Evolutionary conservation across 2,113 vertebrate species (phyloP).

Genomic region (Salvelinus namaycush): DNA sequence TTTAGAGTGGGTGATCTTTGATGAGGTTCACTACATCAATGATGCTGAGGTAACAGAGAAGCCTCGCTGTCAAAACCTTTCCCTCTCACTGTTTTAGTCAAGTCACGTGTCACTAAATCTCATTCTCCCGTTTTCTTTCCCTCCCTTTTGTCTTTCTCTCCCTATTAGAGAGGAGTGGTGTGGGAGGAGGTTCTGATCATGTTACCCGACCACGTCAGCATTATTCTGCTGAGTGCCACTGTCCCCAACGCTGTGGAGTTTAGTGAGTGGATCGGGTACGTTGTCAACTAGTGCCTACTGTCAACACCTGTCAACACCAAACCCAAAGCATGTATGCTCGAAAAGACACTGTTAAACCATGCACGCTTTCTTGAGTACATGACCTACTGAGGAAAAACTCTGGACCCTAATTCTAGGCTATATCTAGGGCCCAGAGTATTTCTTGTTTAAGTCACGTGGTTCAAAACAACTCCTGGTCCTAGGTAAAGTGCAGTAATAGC

Average conservation of each 20-base stretch:
- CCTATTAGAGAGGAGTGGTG: slow-evolving; percentile 84
- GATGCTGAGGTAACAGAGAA: slow-evolving; percentile 80
- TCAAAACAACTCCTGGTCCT: too few relatives aligned
- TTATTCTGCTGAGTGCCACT: slow-evolving; percentile 89
- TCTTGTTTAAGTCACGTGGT: too few relatives aligned
- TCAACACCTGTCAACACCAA: not conserved
- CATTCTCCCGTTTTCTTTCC: not conserved
- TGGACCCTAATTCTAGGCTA: too few relatives aligned
- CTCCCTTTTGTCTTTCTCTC: slow-evolving; percentile 3
- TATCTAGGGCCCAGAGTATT: too few relatives aligned
- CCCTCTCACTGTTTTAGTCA: not conserved
- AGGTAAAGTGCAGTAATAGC: too few relatives aligned
- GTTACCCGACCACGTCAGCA: slow-evolving; percentile 89
- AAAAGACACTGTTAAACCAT: not conserved
- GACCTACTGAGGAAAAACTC: too few relatives aligned
- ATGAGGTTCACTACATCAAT: slow-evolving; percentile 93
- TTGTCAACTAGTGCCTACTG: not conserved
- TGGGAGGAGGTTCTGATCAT: slow-evolving; percentile 95
- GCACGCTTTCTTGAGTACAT: too few relatives aligned
- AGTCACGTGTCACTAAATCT: not conserved
- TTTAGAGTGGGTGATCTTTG: slow-evolving; percentile 93
- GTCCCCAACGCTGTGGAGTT: slow-evolving; percentile 91
- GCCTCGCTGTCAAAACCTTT: not conserved
- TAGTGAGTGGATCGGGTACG: slow-evolving; percentile 91
- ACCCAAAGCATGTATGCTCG: not conserved